Evolutionary conservation across 2,797 vertebrate species (phyloP).

Genomic region (Eulemur coronatus): DNA sequence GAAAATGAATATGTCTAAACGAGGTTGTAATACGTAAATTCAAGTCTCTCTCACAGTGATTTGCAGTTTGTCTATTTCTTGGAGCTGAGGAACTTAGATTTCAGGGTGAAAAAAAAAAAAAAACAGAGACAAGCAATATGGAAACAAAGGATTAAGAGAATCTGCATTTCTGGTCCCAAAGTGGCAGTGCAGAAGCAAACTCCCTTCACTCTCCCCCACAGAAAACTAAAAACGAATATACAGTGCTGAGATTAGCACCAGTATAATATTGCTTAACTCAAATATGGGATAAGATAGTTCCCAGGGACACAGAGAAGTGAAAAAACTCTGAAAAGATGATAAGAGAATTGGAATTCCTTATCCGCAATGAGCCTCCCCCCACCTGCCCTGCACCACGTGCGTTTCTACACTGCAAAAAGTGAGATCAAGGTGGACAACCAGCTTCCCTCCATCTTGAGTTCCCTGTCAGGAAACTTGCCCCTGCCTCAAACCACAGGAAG

Average conservation of each 20-base stretch:
- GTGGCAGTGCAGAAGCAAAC: background rate
- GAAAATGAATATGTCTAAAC: background rate
- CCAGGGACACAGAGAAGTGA: background rate
- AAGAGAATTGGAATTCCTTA: background rate
- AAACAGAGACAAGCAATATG: background rate
- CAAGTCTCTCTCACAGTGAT: background rate
- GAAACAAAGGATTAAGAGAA: background rate
- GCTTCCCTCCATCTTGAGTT: background rate
- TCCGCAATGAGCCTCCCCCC: background rate
- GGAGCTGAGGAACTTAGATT: background rate
- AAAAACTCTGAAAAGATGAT: background rate
- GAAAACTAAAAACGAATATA: background rate
- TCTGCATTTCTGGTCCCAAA: background rate
- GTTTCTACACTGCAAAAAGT: too few species aligned
- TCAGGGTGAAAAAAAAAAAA: background rate
- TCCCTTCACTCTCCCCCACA: background rate
- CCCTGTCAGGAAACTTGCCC: background rate
- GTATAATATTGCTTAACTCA: background rate
- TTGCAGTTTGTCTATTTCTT: background rate
- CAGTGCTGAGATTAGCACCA: background rate
- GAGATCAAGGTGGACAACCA: background rate
- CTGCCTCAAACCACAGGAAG: background rate
- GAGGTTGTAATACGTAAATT: background rate
- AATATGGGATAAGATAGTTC: background rate
- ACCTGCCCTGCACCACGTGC: background rate